Conservation (phyloP, 2,113 vertebrate species). For the Oplegnathus fasciatus region DNA sequence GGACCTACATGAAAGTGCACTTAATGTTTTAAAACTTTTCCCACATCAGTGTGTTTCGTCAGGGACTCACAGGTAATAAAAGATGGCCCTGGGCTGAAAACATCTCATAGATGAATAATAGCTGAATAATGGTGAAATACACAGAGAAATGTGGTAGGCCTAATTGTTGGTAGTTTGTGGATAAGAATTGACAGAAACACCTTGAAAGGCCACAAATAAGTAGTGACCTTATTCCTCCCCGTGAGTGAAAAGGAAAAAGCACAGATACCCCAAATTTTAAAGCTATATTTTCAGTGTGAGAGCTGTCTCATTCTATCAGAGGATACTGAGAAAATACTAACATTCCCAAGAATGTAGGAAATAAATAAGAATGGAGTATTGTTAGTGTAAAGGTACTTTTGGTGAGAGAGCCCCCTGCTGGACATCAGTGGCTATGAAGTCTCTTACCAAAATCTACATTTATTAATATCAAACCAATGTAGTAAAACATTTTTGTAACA, state of each 20-base stretch:
- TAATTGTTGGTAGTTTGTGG: neutral
- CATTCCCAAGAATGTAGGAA: neutral
- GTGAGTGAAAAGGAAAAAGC: neutral
- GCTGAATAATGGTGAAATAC: neutral
- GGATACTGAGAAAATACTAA: neutral
- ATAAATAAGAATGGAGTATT: neutral
- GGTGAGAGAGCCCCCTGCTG: neutral
- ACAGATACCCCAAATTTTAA: neutral
- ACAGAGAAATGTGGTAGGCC: no score
- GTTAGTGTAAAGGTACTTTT: neutral
- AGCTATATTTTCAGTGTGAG: neutral
- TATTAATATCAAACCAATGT: no score
- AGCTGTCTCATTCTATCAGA: neutral
- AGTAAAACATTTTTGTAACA: no score
- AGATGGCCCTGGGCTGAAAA: neutral
- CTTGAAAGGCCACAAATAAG: neutral
- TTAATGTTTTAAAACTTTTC: neutral
- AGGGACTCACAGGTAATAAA: no score
- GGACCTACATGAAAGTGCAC: neutral
- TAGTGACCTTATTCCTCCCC: neutral
- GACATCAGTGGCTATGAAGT: neutral
- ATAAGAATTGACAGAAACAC: neutral
- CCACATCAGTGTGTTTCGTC: neutral
- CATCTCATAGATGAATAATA: neutral
- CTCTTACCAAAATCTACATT: neutral